These are phyloP conservation scores for Microplitis deprimator DNA, from an alignment of 2,888 invertebrate species.

Conservation along the genomic window DNA sequence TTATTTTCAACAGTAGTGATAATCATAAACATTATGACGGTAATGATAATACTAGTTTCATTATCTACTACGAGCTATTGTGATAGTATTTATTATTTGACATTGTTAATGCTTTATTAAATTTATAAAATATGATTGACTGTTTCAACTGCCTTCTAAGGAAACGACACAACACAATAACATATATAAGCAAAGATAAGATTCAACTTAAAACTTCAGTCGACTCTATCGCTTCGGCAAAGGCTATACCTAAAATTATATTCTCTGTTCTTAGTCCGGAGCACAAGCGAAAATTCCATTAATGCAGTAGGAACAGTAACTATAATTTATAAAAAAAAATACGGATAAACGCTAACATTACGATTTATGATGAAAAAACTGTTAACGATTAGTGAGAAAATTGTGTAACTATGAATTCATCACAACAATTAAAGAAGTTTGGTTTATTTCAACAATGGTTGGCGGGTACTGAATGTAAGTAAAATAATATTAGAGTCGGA, in stretches of 20 bases:
- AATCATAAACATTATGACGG: not conserved
- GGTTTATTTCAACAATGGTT: slow-evolving; percentile 50
- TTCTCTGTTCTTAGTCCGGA: not conserved
- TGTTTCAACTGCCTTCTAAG: not conserved
- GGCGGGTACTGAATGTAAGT: slow-evolving; percentile 46
- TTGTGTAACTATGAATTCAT: slow-evolving; percentile 2
- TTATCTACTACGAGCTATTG: not conserved
- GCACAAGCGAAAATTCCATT: not conserved
- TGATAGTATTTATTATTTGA: not conserved
- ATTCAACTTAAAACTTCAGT: not conserved
- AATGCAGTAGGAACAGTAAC: too few species aligned
- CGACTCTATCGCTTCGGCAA: not conserved
- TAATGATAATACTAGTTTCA: slow-evolving; percentile 16
- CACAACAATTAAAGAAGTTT: not conserved
- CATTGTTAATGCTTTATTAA: not conserved
- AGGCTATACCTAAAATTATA: not conserved
- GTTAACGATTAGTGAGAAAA: not conserved
- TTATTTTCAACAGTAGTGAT: not conserved
- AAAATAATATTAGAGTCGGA: not conserved
- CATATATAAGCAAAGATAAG: not conserved
- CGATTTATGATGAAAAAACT: not conserved
- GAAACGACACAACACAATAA: not conserved
- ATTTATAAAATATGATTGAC: slow-evolving; percentile 3
- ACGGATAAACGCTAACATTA: too few species aligned
- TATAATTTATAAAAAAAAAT: too few species aligned